phyloP scores from a whole-genome alignment of 2,113 vertebrate genomes.

The Psophia crepitans region DNA sequence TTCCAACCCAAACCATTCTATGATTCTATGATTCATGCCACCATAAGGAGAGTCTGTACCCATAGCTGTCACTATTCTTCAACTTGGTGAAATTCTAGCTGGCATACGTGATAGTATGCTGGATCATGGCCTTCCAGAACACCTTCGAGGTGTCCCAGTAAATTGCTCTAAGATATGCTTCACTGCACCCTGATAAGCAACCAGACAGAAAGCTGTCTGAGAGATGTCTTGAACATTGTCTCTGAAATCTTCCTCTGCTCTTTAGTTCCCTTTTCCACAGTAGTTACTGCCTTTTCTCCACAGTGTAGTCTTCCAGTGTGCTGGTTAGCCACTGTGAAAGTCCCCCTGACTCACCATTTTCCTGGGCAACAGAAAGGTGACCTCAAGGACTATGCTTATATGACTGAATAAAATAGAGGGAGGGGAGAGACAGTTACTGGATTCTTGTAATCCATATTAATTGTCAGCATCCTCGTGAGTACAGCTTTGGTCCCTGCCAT shows the following conservation, averaged over 20 bases:
- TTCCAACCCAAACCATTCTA: too few species aligned
- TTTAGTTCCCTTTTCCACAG: fast-evolving
- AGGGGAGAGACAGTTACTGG: background rate
- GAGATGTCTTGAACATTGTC: background rate
- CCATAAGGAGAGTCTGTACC: background rate
- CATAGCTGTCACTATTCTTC: background rate
- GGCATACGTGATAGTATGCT: background rate
- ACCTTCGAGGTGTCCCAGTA: background rate
- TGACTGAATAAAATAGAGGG: background rate
- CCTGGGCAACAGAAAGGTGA: background rate
- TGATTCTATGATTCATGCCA: too few species aligned
- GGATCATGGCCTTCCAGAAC: background rate
- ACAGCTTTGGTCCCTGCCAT: background rate
- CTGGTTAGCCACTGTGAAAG: background rate
- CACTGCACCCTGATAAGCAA: background rate
- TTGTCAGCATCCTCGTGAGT: background rate
- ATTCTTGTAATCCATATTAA: background rate
- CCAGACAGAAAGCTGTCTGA: background rate
- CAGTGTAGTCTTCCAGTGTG: background rate
- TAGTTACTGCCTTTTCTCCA: background rate
- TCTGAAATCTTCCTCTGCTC: background rate
- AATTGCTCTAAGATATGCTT: background rate
- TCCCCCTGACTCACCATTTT: background rate
- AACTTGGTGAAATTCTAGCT: background rate
- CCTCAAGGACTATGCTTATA: background rate